These are phyloP conservation scores for Micromussa lordhowensis DNA, from an alignment of 92 coral and sea anemone genomes.

Conservation along the genomic window DNA sequence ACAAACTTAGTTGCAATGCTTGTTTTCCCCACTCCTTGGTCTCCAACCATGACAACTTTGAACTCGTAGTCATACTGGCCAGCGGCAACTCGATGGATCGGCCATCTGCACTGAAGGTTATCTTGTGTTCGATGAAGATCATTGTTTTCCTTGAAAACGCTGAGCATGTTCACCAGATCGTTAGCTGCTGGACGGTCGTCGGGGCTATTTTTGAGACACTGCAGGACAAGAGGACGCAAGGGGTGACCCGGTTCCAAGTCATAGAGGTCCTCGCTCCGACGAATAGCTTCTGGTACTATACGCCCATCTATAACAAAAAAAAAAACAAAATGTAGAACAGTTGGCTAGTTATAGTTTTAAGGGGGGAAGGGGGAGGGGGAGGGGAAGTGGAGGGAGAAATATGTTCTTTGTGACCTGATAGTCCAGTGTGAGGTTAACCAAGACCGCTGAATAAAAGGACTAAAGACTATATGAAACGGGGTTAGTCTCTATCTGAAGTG, in stretches of 20 bases:
- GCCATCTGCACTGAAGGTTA: background rate
- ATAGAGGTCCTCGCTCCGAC: conserved; percentile 73
- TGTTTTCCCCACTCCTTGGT: conserved; percentile 77
- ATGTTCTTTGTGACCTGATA: too few relatives aligned
- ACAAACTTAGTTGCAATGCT: conserved; percentile 78
- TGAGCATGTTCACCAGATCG: conserved; percentile 3
- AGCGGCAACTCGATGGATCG: conserved; percentile 38
- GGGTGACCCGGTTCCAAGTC: conserved; percentile 72
- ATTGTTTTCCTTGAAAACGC: background rate
- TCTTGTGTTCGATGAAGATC: conserved; percentile 27
- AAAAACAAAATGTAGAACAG: too few relatives aligned
- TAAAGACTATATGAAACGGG: too few relatives aligned
- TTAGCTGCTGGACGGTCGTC: conserved; percentile 69
- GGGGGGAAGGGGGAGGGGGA: too few relatives aligned
- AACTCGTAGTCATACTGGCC: conserved; percentile 70
- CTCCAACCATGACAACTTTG: conserved; percentile 80
- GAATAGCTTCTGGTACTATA: conserved; percentile 62
- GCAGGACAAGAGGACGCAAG: conserved; percentile 52
- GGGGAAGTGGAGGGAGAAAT: too few relatives aligned
- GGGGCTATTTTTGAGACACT: conserved; percentile 68
- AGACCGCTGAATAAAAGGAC: too few relatives aligned
- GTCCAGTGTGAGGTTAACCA: too few relatives aligned
- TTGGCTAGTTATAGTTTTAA: too few relatives aligned
- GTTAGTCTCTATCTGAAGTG: too few relatives aligned
- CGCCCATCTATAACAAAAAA: conserved; percentile 52